Evolutionary conservation across 2,888 invertebrate genomes (phyloP), one percentile per base, ranked within the genome.

Genomic region (Oasisia sp.): DNA sequence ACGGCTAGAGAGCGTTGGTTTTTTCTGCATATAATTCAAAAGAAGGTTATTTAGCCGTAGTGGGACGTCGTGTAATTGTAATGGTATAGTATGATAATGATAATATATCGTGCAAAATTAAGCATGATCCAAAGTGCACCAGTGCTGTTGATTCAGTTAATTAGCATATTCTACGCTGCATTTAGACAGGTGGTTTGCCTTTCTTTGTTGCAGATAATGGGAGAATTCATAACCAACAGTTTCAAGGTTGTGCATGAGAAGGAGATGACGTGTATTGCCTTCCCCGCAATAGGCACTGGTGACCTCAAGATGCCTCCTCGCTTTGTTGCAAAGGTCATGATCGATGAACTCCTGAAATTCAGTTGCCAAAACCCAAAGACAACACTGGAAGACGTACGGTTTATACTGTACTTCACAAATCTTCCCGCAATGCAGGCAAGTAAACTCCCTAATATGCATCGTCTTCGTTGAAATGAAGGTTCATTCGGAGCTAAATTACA

Each of bases 241-340:
- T 89, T 95, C 9, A 50, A 91, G 9, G 90, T 91, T 1, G 93
- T 94, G 27, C 90, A 93, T 14, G 58, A 93, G 11, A 89, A 93
- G 27, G 58, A 91, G 0, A 91, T 93, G 32, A 90, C 56, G 12
- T 94, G 95, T 2, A 92, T 95, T 89, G 95, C 95, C n/a, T 90
- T 95, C 32, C 95, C 95, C 38, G 95, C 95, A 2, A 93, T 95
- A 32, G 94, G 95, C 92, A 93, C 94, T 12, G 95, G 95, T 19
- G 94, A 94, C 14, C 94, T 94, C 92, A 93, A 94, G 44, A 94
- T 93, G 91, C 94, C 94, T 14, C 14, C 7, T 50, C 50, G 50
- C 50, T 50, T 50, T 12, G 50, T 50, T 50, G 50, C 50, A 7
- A 50, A 50, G 50, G 50, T 50, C 58, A 11, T 58, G 58, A 58